Percentiles rank a stretch among this genome's conserved stretches.
Evolutionary conservation across 2,888 invertebrate species (phyloP).

Genomic region (Acrobasis repandana): DNA sequence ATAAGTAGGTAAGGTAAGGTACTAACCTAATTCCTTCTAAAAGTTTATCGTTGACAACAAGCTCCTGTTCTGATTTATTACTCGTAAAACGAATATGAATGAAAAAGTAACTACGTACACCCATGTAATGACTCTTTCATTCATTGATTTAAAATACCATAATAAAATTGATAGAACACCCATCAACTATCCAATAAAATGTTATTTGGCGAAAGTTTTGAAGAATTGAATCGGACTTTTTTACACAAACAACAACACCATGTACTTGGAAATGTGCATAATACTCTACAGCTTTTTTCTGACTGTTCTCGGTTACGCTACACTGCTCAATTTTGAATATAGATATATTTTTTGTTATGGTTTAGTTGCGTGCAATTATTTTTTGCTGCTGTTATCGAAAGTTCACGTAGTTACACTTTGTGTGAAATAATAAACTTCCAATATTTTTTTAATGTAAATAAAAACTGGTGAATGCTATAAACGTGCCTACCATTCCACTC

Average conservation of each 20-base stretch:
- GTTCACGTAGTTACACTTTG: conserved; percentile 6
- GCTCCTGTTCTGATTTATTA: neutral
- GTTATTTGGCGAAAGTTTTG: conserved; percentile 45
- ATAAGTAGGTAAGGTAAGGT: no score
- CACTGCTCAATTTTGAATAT: conserved; percentile 35
- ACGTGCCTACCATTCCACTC: neutral
- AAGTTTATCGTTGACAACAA: no score
- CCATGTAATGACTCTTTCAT: neutral
- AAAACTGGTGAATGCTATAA: neutral
- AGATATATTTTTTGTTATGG: conserved; percentile 26
- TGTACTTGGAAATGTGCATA: conserved; percentile 20
- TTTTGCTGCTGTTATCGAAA: conserved; percentile 28
- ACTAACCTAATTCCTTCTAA: no score
- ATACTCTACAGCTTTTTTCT: conserved; percentile 28
- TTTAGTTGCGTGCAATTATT: conserved; percentile 25
- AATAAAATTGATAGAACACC: neutral
- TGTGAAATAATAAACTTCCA: neutral
- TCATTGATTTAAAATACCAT: neutral
- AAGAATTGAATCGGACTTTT: conserved; percentile 37
- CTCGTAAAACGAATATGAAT: neutral
- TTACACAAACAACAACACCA: conserved; percentile 27
- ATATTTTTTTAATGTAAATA: neutral
- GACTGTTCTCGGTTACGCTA: conserved; percentile 41
- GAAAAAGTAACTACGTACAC: no score
- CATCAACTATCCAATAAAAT: conserved; percentile 5